Conservation (phyloP, 2,113 vertebrate species). For the Xyrauchen texanus region DNA sequence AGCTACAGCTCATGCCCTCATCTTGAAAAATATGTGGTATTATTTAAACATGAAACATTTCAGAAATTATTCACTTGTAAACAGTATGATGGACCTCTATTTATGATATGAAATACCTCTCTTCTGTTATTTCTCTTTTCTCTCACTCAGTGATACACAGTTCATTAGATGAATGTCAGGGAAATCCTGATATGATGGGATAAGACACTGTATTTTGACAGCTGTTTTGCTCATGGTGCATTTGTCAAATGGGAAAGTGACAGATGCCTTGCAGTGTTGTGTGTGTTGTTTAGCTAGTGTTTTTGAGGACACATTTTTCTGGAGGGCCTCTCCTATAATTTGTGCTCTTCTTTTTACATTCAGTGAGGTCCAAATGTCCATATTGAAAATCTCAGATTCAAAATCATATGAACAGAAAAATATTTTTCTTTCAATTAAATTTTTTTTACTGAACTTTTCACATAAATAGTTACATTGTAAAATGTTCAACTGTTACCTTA, state of each 20-base stretch:
- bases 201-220: constrained; percentile 4
- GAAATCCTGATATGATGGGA: constrained; percentile 8
- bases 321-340: background rate
- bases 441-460: too few species aligned
- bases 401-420: too few species aligned
- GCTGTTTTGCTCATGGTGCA: background rate
- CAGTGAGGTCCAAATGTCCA: background rate
- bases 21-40: too few species aligned
- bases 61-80: constrained; percentile 62
- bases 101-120: too few species aligned
- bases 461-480: too few species aligned
- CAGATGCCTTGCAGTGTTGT: constrained; percentile 4
- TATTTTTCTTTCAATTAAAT: too few species aligned
- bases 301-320: background rate
- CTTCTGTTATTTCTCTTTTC: background rate
- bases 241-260: constrained; percentile 12
- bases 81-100: constrained; percentile 39
- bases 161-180: constrained; percentile 17
- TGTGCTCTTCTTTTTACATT: background rate
- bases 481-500: too few species aligned
- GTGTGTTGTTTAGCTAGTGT: background rate
- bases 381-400: too few species aligned
- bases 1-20: background rate
- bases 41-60: constrained; percentile 39
- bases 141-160: background rate